Evolutionary conservation across 2,888 invertebrate genomes (phyloP), one percentile per base, ranked within the genome.

Genomic region (Frankliniella intonsa): DNA sequence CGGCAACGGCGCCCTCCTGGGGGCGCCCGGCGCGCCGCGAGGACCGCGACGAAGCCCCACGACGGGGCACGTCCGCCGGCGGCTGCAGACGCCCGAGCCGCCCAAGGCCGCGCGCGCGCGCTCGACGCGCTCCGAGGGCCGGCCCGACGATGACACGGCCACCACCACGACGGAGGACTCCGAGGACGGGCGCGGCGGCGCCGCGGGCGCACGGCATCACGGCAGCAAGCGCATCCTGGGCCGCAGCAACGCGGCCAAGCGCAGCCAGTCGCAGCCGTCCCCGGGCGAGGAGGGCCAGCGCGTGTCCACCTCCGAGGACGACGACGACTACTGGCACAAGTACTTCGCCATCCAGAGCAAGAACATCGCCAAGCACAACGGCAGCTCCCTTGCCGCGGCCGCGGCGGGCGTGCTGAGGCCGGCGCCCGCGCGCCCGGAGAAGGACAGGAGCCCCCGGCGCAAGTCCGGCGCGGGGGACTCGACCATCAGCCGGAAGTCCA

Each of bases 1-100:
- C 69, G 25, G 69, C 69, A 76, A 76, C 25, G 69, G 69, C 82
- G 22, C 82, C 81, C 49, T 19, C 12, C 80, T 79, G 62, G 80
- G 50, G 62, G 76, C 27, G 22, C 49, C 80, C 17, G 80, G 27
- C 19, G 84, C 82, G 82, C 85, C 82, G 80, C 85, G 85, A 84
- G 85, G 86, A 85, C 86, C 85, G 7, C 85, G 85, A 81, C 84
- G 85, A 19, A 85, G 85, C 83, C 86, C 86, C 84, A 86, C 87
- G 84, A 86, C 86, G 83, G 86, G 85, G 82, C 84, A 84, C 79
- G 85, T 84, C 80, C 81, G 83, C 27, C 50, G 83, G 10, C 69
- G 69, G 25, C 0, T 76, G 9, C 79, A 76, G 79, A 84, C 83
- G 38, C 82, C 83, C 50, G 84, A 85, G 62, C 86, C 87, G 0